A percentile compares a stretch with the other conserved stretches of the same genome.
phyloP scores from a whole-genome alignment of 2,888 invertebrate species.

The Synanthedon vespiformis region DNA sequence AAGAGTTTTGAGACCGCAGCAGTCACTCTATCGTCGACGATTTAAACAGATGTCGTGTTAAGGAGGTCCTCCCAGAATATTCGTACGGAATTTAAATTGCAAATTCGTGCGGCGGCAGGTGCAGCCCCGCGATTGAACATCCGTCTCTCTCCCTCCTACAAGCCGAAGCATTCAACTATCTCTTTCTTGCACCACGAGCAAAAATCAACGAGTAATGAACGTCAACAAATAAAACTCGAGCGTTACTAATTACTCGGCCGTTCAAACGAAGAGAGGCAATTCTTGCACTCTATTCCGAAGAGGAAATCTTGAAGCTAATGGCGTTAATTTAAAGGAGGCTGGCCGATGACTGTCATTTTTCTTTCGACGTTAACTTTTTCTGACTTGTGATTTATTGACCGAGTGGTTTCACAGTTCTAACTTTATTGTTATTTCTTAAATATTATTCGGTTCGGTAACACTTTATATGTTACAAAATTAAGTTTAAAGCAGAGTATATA shows the following conservation, averaged over 20 bases:
- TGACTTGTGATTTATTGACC: slow-evolving; percentile 55
- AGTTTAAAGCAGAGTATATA: too few relatives aligned
- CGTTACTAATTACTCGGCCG: slow-evolving; percentile 68
- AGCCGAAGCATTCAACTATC: slow-evolving; percentile 27
- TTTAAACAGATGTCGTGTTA: slow-evolving; percentile 72
- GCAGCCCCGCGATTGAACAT: slow-evolving; percentile 51
- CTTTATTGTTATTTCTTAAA: too few relatives aligned
- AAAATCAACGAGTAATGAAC: slow-evolving; percentile 67
- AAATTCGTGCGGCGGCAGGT: slow-evolving; percentile 67
- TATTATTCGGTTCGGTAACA: too few relatives aligned
- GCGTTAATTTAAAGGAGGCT: slow-evolving; percentile 68
- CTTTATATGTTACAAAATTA: too few relatives aligned
- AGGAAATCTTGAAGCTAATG: slow-evolving; percentile 66
- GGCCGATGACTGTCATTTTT: slow-evolving; percentile 66
- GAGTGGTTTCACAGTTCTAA: slow-evolving; percentile 15
- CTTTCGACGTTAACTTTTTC: slow-evolving; percentile 41
- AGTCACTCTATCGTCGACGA: slow-evolving; percentile 64
- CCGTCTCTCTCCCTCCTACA: slow-evolving; percentile 40
- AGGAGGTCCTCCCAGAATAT: slow-evolving; percentile 66
- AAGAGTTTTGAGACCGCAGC: slow-evolving; percentile 52
- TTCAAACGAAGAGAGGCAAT: slow-evolving; percentile 64
- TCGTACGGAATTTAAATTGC: slow-evolving; percentile 69
- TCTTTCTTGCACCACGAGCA: slow-evolving; percentile 30
- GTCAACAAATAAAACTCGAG: slow-evolving; percentile 70
- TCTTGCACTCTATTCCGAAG: slow-evolving; percentile 64